Base-by-base conservation (phyloP, 2,888 invertebrate species). In the Lottia scabra region DNA sequence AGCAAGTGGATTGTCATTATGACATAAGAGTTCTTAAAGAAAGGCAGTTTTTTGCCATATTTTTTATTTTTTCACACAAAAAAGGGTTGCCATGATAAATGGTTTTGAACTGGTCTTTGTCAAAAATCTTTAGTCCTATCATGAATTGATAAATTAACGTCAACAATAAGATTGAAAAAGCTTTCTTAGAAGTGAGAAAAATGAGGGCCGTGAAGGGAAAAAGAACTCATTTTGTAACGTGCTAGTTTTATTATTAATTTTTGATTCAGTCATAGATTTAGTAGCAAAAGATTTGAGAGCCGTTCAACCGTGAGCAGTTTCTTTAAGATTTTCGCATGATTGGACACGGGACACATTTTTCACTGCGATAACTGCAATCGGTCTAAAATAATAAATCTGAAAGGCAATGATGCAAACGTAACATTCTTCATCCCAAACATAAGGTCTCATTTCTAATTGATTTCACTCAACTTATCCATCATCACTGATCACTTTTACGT, bases 281-380 rank as follows among this genome's bases (percentile, higher is more conserved):
- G 19, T 56, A 23, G 19, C 56, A 56, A 56, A 56, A 56, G 56
- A 56, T 56, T 56, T 23, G 56, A 56, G 56, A 56, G 10, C 23
- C 56, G 56, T 56, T 56, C 19, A 56, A 56, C 56, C 56, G 56
- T 56, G 56, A 56, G 56, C 15, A 23, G 19, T 23, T 56, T 56
- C 56, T 56, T 56, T 23, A 56, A 56, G 56, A 19, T 56, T 56
- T 56, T 23, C 67, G 75, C 66, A 63, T 70, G 73, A 75, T 73
- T 75, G 63, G 38, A 38, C 71, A 43, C 16, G 48, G 23, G 66
- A 71, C 67, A 73, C 73, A 67, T 75, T 75, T 73, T 73, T 73
- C 73, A 69, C 67, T 30, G 68, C 64, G 75, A 75, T 75, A 75
- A 71, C 75, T 56, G 56, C 56, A 56, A 56, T 56, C 56, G 56